Evolutionary conservation across 2,888 invertebrate genomes (phyloP).

Genomic region (Ceraclea dissimilis): DNA sequence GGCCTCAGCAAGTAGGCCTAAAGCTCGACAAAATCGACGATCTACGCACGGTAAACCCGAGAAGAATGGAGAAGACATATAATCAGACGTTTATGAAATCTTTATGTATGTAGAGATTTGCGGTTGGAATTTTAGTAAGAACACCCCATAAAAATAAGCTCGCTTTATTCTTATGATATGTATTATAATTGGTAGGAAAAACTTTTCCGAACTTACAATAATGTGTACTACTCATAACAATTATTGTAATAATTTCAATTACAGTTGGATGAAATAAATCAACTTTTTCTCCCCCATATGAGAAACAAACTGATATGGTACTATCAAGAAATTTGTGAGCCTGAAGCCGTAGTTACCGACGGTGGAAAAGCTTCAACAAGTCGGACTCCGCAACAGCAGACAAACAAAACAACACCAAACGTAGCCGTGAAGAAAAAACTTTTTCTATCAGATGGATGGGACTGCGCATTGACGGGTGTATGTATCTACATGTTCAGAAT

Average conservation of each 20-base stretch:
- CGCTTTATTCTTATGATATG: too few species aligned
- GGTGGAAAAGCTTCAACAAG: constrained; percentile 11
- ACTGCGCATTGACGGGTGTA: constrained; percentile 69
- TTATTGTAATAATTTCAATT: constrained; percentile 26
- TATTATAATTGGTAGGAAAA: too few species aligned
- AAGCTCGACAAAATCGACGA: too few species aligned
- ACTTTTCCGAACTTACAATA: too few species aligned
- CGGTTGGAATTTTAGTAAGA: too few species aligned
- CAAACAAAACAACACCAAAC: background rate
- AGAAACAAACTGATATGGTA: constrained; percentile 81
- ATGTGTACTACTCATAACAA: too few species aligned
- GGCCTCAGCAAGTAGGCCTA: too few species aligned
- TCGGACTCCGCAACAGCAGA: constrained; percentile 1
- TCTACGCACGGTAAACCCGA: too few species aligned
- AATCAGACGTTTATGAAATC: too few species aligned
- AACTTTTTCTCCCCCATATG: constrained; percentile 78
- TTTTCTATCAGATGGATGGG: constrained; percentile 80
- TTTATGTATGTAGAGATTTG: too few species aligned
- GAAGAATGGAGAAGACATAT: too few species aligned
- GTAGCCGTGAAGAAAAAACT: constrained; percentile 59
- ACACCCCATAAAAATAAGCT: too few species aligned
- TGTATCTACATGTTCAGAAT: constrained; percentile 83
- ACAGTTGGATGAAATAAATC: constrained; percentile 80
- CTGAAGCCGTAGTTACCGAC: constrained; percentile 44
- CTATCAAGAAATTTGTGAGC: constrained; percentile 74